phyloP scores from a whole-genome alignment of 2,113 vertebrate species.

The Chrysemys picta region DNA sequence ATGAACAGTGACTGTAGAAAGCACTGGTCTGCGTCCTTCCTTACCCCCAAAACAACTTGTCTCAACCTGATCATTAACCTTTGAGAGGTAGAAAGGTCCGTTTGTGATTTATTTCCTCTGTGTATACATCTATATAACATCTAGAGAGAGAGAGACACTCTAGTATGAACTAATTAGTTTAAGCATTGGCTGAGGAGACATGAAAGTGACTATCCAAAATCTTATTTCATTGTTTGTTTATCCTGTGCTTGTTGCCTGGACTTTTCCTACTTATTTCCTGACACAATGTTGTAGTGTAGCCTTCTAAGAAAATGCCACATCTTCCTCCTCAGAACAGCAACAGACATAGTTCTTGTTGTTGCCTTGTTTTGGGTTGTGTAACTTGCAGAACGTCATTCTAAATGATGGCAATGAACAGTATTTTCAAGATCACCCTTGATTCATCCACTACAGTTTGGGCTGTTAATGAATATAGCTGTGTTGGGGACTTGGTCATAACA shows the following conservation, averaged over 20 bases:
- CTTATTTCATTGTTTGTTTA: background rate
- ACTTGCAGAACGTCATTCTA: background rate
- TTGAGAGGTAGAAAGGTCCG: background rate
- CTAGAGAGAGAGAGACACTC: background rate
- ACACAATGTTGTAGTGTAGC: fast-evolving
- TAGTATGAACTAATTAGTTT: background rate
- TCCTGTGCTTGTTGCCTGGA: background rate
- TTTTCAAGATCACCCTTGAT: fast-evolving
- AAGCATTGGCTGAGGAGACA: background rate
- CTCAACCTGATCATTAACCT: background rate
- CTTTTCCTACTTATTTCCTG: fast-evolving
- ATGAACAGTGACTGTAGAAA: background rate
- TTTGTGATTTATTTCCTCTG: background rate
- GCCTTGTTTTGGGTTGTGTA: fast-evolving
- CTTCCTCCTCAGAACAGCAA: background rate
- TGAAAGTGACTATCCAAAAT: background rate
- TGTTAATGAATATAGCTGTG: background rate
- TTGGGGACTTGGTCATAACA: background rate
- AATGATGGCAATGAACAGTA: background rate
- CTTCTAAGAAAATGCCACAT: background rate
- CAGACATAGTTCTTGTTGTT: fast-evolving
- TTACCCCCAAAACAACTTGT: background rate
- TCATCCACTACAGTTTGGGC: background rate
- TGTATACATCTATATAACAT: background rate
- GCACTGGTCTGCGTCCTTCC: background rate